Base-by-base conservation (phyloP, 2,113 vertebrate genomes). In the Phalacrocorax carbo region DNA sequence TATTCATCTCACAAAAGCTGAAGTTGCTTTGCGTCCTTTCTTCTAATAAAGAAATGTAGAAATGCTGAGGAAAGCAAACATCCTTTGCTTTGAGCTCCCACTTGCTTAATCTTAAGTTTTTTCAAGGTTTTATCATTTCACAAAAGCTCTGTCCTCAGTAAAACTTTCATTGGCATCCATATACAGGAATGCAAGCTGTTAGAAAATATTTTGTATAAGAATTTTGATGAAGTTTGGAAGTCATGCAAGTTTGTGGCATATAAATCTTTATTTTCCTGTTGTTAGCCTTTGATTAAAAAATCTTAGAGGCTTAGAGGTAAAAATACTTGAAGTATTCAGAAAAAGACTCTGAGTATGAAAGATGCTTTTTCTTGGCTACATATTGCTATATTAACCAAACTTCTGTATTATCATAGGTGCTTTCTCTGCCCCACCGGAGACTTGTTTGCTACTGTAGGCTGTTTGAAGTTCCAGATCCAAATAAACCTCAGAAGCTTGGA, bases 401-500 rank as follows among this genome's bases (percentile, higher is more conserved):
- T 75, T 51, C n/a, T 91, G 25, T 90, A 2, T 92, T 73, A 12
- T 3, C 54, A 4, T 96, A 99, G 99, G 99, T 99, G 11, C 98
- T 99, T 8, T 99, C 99, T 4, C 97, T 99, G 18, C 99, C 99
- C 60, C 99, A 99, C 91, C 98, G 99, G n/a, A 98, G 99, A 54
- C 98, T 99, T 57, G 99, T 99, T 83, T 99, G 99, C 97, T 99
- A 99, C 98, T 99, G 99, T 93, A 98, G 99, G 87, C 98, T 99
- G 32, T 99, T 99, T 86, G 99, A 99, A 97, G 99, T 99, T 58
- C 99, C 99, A 29, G 99, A 99, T 96, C 99, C 99, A 90, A 99
- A 99, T 95, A 99, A 99, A 97, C 99, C 99, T 58, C 99, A 99
- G 96, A 99, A 99, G 91, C 98, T 99, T 71, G 99, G 99, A 38